Base-by-base conservation (phyloP, 2,113 vertebrate species). In the Meriones unguiculatus region DNA sequence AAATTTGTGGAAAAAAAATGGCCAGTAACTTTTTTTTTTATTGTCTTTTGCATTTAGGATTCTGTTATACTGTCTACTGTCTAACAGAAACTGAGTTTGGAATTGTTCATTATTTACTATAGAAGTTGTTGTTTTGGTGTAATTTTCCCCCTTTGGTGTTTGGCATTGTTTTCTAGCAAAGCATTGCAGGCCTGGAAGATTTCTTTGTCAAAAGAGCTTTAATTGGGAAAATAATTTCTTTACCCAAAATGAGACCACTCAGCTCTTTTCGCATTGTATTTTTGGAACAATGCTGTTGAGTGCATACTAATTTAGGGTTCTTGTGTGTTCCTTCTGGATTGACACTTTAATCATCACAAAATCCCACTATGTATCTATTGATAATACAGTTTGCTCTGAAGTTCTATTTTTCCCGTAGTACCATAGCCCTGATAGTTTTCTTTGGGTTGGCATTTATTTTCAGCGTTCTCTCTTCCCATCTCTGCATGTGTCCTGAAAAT, bases 381-480 rank as follows among this genome's bases (percentile, higher is more conserved):
- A 24, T 28, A 92, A 73, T 50, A 46, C 9, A 15, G n/a, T 30
- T 46, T 91, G 46, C n/a, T 50, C 89, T 90, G 64, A 87, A 91
- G 62, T 88, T 93, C 72, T 52, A 18, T 89, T 96, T 89, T 89
- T 32, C 22, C 64, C 7, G 57, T 41, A 85, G 73, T 78, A 89
- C 65, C 64, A 89, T 41, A 65, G 30, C 28, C 12, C 25, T 92
- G 35, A 64, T 75, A 67, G 11, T 89, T 89, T 89, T 78, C 41
- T 94, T 81, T 92, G 41, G 86, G 28, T 78, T 89, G 72, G 15
- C 64, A 9, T 86, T 94, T 78, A 85, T 89, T 90, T 78, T 94
- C n/a, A 65, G 30, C 41, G 46, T 84, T 85, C 28, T 88, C 57
- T 88, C 15, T 67, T 88, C 59, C 91, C 72, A 38, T 91, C 24